These are phyloP conservation scores for Lasioglossum zephyrum DNA, from an alignment of 2,888 invertebrate species.

Conservation along the genomic window DNA sequence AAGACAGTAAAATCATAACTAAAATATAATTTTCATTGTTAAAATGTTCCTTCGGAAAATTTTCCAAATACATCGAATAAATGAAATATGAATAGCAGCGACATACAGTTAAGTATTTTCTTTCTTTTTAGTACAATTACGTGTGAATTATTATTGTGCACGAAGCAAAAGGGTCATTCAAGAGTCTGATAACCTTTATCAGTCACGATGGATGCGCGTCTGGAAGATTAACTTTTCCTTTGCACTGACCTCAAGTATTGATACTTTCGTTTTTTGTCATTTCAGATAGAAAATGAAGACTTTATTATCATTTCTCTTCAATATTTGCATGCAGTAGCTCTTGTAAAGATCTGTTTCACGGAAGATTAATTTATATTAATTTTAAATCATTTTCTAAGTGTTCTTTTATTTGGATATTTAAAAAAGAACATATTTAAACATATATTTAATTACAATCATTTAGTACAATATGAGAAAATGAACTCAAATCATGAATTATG, in stretches of 20 bases:
- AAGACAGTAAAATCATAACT: not conserved
- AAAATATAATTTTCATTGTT: not conserved
- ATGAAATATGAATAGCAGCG: not conserved
- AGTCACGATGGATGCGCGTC: not conserved
- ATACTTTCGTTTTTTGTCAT: not conserved
- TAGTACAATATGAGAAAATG: no score
- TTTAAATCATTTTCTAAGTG: not conserved
- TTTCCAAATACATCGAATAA: not conserved
- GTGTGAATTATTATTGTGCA: not conserved
- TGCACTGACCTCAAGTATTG: not conserved
- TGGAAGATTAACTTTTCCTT: not conserved
- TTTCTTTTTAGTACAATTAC: not conserved
- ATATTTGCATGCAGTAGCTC: not conserved
- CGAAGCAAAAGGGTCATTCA: not conserved
- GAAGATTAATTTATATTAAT: not conserved
- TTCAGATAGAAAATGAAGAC: not conserved
- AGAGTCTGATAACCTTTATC: conserved; percentile 26
- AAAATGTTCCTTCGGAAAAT: no score
- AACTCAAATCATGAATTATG: not conserved
- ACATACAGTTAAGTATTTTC: not conserved
- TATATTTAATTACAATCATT: not conserved
- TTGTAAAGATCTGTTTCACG: not conserved
- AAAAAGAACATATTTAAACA: not conserved
- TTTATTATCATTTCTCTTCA: not conserved
- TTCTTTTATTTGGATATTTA: not conserved